These are phyloP conservation scores for Chromobotia macracanthus DNA, from an alignment of 2,797 vertebrate species.

Conservation along the genomic window DNA sequence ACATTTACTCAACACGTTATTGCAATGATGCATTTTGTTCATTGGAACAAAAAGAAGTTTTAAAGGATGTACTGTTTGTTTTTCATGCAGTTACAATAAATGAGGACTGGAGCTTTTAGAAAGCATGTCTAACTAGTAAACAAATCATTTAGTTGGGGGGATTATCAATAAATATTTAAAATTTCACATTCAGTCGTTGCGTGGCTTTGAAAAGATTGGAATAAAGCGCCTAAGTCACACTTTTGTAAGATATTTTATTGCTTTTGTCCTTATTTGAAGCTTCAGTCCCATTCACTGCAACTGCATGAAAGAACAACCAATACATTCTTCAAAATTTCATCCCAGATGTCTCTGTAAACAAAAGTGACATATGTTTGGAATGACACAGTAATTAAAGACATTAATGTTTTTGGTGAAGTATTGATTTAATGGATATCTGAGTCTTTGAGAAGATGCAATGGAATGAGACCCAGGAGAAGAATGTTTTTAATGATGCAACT, in stretches of 20 bases:
- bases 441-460: conserved; percentile 22
- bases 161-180: too few species aligned
- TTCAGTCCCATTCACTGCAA: not conserved
- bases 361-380: not conserved
- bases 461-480: conserved; percentile 1
- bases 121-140: too few species aligned
- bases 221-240: not conserved
- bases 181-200: not conserved
- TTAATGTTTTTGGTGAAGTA: not conserved
- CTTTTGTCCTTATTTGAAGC: not conserved
- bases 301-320: not conserved
- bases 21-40: not conserved
- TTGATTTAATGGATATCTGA: conserved; percentile 9
- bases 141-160: too few species aligned
- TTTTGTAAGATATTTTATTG: not conserved
- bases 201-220: too few species aligned
- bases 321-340: not conserved
- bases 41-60: not conserved
- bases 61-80: not conserved
- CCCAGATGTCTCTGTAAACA: not conserved
- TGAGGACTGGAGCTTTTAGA: too few species aligned
- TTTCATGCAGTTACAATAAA: too few species aligned
- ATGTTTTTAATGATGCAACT: conserved; percentile 30
- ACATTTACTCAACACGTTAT: not conserved
- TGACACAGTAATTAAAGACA: not conserved